Percentiles rank a stretch among this genome's conserved stretches.
phyloP scores from a whole-genome alignment of 2,113 vertebrate species.

The Strigops habroptila region DNA sequence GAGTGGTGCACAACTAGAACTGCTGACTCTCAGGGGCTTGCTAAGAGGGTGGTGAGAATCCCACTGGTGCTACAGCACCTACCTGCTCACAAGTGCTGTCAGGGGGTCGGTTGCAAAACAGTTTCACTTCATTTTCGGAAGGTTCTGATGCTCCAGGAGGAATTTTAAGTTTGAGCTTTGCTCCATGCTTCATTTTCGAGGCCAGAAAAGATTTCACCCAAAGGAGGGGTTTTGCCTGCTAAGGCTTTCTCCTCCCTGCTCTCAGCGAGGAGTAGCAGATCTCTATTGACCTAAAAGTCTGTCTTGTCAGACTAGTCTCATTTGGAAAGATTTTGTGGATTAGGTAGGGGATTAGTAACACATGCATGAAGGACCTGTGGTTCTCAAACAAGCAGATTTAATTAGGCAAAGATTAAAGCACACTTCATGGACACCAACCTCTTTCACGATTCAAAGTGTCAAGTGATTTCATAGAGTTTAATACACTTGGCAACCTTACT shows the following conservation, averaged over 20 bases:
- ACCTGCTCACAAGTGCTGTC: background rate
- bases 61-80: background rate
- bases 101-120: background rate
- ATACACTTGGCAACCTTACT: background rate
- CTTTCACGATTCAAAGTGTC: background rate
- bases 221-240: background rate
- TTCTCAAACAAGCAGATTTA: background rate
- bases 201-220: background rate
- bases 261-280: background rate
- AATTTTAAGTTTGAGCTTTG: background rate
- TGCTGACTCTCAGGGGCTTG: background rate
- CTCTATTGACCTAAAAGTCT: background rate
- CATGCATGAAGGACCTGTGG: background rate
- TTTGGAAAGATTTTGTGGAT: background rate
- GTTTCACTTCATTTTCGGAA: background rate
- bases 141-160: background rate
- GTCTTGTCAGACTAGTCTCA: background rate
- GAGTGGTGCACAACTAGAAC: background rate
- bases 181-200: background rate
- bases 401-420: conserved; percentile 15
- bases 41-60: background rate
- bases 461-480: background rate
- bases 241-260: background rate
- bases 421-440: background rate
- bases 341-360: background rate